Conservation (phyloP, 2,113 vertebrate genomes). For the Morone saxatilis region DNA sequence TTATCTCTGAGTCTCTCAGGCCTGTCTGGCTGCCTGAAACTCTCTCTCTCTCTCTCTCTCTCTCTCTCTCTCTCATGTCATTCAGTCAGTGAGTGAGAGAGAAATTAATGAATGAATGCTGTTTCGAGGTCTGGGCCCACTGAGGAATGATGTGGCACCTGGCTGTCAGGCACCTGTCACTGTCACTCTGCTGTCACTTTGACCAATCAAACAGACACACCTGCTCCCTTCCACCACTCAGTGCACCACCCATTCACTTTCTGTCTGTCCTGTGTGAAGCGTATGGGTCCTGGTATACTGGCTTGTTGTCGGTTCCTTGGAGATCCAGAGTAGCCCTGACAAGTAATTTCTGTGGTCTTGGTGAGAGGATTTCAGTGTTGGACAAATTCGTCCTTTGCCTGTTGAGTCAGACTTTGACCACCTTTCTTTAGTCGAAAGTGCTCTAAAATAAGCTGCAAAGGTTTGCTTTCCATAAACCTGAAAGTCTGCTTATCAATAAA, state of each 20-base stretch:
- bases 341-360: neutral
- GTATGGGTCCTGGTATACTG: neutral
- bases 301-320: neutral
- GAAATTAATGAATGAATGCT: constrained; percentile 21
- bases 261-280: neutral
- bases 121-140: constrained; percentile 9
- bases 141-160: constrained; percentile 35
- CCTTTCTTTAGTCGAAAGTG: neutral
- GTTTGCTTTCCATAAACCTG: neutral
- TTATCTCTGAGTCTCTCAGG: constrained; percentile 47
- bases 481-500: neutral
- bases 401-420: neutral
- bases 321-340: neutral
- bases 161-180: constrained; percentile 34
- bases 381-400: neutral
- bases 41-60: neutral
- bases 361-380: neutral
- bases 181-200: constrained; percentile 47
- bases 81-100: neutral
- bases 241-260: neutral
- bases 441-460: neutral
- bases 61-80: constrained; percentile 5
- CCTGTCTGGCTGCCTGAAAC: constrained; percentile 15
- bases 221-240: neutral
- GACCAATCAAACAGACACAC: constrained; percentile 14